Conservation (phyloP, 2,797 vertebrate species). For the Myotis planiceps region DNA sequence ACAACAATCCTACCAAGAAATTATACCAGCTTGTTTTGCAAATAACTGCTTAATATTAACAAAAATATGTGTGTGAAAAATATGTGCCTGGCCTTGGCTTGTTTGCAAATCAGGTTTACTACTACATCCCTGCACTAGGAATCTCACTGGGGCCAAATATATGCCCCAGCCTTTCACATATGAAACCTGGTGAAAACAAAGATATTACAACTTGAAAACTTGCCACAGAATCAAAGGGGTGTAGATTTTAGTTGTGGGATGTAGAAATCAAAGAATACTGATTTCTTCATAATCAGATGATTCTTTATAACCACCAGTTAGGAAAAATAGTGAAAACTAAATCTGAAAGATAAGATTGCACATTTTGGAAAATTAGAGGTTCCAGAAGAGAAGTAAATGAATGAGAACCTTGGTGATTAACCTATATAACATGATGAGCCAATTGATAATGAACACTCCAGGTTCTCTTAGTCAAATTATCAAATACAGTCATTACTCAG, state of each 20-base stretch:
- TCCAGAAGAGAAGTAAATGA: not conserved
- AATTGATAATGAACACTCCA: not conserved
- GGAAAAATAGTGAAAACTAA: not conserved
- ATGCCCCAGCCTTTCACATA: not conserved
- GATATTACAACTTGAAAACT: not conserved
- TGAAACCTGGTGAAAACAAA: slow-evolving; percentile 17
- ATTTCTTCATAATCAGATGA: not conserved
- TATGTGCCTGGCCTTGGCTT: not conserved
- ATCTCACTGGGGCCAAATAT: not conserved
- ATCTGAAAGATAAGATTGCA: not conserved
- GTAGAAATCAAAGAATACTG: not conserved
- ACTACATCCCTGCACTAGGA: not conserved
- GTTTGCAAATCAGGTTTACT: slow-evolving; percentile 1
- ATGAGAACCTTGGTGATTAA: not conserved
- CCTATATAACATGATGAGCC: not conserved
- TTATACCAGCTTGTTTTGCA: slow-evolving; percentile 26
- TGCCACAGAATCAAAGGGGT: not conserved
- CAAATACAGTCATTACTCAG: not conserved
- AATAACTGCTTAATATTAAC: slow-evolving; percentile 56
- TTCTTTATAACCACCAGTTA: not conserved
- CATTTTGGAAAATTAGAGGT: not conserved
- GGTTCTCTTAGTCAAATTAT: not conserved
- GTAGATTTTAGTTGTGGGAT: not conserved
- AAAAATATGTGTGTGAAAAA: slow-evolving; percentile 35
- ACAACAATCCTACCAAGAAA: slow-evolving; percentile 57